Percentiles rank a stretch among this genome's conserved stretches.
phyloP scores from a whole-genome alignment of 2,797 vertebrate species.

The Catostomus latipinnis region DNA sequence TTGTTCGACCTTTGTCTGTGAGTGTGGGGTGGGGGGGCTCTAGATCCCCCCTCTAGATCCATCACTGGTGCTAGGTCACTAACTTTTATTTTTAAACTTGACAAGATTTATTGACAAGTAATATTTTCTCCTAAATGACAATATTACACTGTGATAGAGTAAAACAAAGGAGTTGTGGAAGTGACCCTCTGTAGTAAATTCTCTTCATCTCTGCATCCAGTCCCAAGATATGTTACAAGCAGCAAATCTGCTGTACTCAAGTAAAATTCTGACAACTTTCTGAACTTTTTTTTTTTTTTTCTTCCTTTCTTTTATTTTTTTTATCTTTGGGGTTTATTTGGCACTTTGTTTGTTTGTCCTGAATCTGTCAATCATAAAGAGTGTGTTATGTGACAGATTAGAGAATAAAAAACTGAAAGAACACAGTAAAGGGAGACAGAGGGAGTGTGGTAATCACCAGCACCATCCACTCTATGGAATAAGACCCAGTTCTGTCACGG shows the following conservation, averaged over 20 bases:
- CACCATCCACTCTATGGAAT: conserved; percentile 58
- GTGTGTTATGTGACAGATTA: conserved; percentile 55
- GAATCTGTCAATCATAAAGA: conserved; percentile 60
- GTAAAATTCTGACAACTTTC: conserved; percentile 37
- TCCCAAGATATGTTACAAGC: background rate
- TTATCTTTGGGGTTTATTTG: conserved; percentile 56
- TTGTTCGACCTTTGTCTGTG: too few relatives aligned
- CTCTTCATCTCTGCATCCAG: background rate
- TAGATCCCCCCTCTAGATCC: too few relatives aligned
- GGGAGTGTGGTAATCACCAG: conserved; percentile 58
- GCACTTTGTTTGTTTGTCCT: conserved; percentile 55
- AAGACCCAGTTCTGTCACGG: conserved; percentile 76
- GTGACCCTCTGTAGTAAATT: conserved; percentile 19
- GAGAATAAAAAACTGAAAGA: conserved; percentile 66
- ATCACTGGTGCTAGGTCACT: too few relatives aligned
- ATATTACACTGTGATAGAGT: background rate
- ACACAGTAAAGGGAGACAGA: conserved; percentile 30
- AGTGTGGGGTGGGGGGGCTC: too few relatives aligned
- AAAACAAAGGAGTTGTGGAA: conserved; percentile 9
- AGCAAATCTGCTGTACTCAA: conserved; percentile 10
- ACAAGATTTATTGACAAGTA: too few relatives aligned
- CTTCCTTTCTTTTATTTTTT: background rate
- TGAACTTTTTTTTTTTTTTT: conserved; percentile 1
- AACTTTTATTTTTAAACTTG: too few relatives aligned
- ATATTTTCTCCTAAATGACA: background rate